These are phyloP conservation scores for Pluvialis apricaria DNA, from an alignment of 2,113 vertebrate species.

Conservation along the genomic window DNA sequence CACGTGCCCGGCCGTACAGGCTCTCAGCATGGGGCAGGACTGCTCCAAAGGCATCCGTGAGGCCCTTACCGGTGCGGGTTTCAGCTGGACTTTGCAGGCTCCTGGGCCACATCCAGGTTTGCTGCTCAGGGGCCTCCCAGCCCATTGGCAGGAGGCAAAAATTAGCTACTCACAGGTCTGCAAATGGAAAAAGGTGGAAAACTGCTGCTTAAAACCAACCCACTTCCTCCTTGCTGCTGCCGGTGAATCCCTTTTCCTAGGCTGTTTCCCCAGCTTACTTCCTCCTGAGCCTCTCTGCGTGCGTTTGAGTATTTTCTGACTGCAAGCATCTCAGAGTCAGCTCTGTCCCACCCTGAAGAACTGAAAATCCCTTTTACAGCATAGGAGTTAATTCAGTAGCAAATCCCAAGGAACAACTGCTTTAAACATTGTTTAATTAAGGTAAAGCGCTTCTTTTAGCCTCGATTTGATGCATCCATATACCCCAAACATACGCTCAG, in stretches of 20 bases:
- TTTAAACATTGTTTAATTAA: neutral
- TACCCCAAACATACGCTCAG: neutral
- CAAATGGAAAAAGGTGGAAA: neutral
- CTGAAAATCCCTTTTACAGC: neutral
- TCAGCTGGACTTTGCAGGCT: neutral
- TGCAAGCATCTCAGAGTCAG: neutral
- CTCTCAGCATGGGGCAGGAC: accelerated
- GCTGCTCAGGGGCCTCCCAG: neutral
- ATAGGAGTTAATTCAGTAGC: neutral
- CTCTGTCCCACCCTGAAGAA: neutral
- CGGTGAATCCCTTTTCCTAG: neutral
- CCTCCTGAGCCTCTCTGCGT: neutral
- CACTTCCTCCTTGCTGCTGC: neutral
- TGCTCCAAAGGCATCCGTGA: accelerated
- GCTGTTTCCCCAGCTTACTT: neutral
- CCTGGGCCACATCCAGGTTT: neutral
- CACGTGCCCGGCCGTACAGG: accelerated
- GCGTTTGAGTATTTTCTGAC: neutral
- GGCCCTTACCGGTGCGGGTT: neutral
- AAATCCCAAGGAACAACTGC: neutral
- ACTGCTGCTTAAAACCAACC: neutral
- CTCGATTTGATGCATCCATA: neutral
- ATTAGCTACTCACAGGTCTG: neutral
- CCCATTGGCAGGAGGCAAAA: neutral
- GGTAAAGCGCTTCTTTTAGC: neutral